Evolutionary conservation across 2,113 vertebrate genomes (phyloP), one percentile per base, ranked within the genome.

Genomic region (Jacana jacana): DNA sequence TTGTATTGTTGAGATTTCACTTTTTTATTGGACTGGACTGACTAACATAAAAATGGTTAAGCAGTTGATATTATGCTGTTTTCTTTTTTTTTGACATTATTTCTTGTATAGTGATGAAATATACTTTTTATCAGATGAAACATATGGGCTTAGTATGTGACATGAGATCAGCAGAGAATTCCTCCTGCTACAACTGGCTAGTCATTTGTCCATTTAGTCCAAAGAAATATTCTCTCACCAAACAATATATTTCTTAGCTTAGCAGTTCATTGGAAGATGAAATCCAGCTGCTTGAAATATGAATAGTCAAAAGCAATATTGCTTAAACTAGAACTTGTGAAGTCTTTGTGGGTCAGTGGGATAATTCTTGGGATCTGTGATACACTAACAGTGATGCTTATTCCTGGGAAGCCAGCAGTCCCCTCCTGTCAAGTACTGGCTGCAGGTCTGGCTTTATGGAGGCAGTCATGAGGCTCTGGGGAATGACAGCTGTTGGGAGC

Each of bases 181-280:
- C 65, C 79, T 87, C 0, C 0, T 94, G 20, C 61, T 73, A 5
- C 46, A 81, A 73, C 37, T 70, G 37, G 35, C 54, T n/a, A 44
- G 46, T 54, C 19, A 63, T 40, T 78, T 92, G 44, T 86, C 55
- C 40, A 1, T 54, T 78, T 76, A 28, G 57, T 91, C 88, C 88
- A 95, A 64, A 95, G 28, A 92, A 70, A 89, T 55, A 81, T 68
- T 93, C 81, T 95, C 71, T 69, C 87, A 77, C 75, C 35, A 60
- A 96, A 92, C 17, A 84, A 35, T 52, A 82, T 52, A 86, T 17
- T 81, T 94, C 86, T 84, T 90, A 65, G 20, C 68, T 84, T 73
- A 58, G 19, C 49, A 30, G 31, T 81, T 66, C 70, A 63, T 4
- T 93, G 71, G 78, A 82, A 88, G 76, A 76, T 80, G 71, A n/a